A percentile compares a stretch with the other conserved stretches of the same genome.
Evolutionary conservation across 2,888 invertebrate species (phyloP).

Genomic region (Patella pellucida): DNA sequence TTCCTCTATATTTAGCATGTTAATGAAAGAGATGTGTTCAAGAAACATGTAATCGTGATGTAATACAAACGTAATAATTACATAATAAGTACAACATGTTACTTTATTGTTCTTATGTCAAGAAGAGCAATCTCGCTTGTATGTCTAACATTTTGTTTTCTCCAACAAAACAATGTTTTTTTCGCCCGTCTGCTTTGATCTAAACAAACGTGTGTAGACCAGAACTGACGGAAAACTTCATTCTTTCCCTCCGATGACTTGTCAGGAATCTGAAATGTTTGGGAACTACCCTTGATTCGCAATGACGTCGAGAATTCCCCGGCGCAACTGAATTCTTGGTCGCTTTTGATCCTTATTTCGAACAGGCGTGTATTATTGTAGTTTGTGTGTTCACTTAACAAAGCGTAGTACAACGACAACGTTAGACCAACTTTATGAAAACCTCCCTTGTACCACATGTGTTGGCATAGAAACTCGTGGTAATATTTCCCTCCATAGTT

Average conservation of each 20-base stretch:
- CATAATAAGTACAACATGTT: conserved; percentile 7
- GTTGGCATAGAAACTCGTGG: no score
- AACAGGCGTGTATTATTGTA: no score
- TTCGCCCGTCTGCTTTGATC: neutral
- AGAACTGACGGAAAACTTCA: neutral
- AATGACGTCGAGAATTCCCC: neutral
- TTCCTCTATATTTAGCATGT: no score
- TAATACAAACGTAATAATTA: neutral
- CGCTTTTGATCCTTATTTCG: no score
- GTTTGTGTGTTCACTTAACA: no score
- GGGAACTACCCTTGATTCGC: neutral
- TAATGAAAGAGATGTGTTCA: no score
- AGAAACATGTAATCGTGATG: no score
- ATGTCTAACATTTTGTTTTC: neutral
- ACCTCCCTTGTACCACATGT: no score
- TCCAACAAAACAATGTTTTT: neutral
- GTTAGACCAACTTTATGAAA: no score
- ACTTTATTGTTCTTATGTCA: conserved; percentile 4
- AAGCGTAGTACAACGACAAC: no score
- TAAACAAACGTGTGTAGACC: conserved; percentile 1
- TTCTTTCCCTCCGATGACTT: conserved; percentile 1
- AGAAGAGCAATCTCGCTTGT: neutral
- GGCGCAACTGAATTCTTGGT: neutral
- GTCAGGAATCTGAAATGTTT: conserved; percentile 6
- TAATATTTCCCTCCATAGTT: no score